These are phyloP conservation scores for Peromyscus aztecus DNA, from an alignment of 2,797 vertebrate species.

Conservation along the genomic window DNA sequence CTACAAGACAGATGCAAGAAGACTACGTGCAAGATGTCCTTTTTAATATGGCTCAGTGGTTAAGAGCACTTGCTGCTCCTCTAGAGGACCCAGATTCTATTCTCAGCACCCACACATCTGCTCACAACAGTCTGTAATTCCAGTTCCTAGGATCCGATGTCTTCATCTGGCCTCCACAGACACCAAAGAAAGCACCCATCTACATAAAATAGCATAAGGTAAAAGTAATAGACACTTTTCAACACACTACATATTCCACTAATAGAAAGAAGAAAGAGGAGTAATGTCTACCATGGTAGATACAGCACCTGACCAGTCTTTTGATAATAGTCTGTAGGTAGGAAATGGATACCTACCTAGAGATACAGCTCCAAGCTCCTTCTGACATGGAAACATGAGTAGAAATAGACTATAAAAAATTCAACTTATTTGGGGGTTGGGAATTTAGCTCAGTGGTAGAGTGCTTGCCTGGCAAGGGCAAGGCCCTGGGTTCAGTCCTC, in stretches of 20 bases:
- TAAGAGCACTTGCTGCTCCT: not conserved
- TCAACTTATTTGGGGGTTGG: not conserved
- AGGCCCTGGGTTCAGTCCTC: too few species aligned
- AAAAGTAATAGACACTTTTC: not conserved
- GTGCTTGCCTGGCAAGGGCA: too few species aligned
- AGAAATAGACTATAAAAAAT: not conserved
- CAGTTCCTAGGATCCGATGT: not conserved
- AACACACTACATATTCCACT: not conserved
- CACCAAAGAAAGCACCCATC: not conserved
- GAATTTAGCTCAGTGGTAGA: too few species aligned
- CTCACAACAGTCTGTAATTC: not conserved
- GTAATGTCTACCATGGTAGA: not conserved
- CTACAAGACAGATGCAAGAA: not conserved
- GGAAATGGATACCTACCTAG: not conserved
- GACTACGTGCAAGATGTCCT: not conserved
- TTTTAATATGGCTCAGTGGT: not conserved
- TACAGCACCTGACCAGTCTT: not conserved
- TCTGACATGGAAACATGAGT: not conserved
- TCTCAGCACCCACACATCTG: not conserved
- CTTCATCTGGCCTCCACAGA: not conserved
- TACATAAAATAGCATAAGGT: not conserved
- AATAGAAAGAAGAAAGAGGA: slow-evolving; percentile 30
- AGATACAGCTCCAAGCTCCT: not conserved
- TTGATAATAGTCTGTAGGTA: not conserved
- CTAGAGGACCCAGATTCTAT: not conserved